Evolutionary conservation across 2,888 invertebrate genomes (phyloP).

Genomic region (Orthosia gracilis): DNA sequence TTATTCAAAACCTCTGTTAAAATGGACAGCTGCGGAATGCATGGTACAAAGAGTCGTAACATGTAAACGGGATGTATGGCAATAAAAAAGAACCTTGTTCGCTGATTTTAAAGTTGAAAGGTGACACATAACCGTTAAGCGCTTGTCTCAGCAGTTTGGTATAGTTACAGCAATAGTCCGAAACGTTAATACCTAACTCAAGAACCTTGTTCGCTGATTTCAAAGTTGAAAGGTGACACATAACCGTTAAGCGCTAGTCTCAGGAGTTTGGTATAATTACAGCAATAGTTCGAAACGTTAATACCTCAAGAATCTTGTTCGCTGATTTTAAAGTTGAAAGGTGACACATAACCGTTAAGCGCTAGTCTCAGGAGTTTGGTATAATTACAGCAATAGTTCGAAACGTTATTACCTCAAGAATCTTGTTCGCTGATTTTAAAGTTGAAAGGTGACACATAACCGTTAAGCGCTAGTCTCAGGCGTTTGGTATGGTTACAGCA

Average conservation of each 20-base stretch:
- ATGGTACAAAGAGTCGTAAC: not conserved
- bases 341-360: constrained; percentile 16
- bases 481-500: constrained; percentile 17
- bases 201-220: constrained; percentile 21
- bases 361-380: not conserved
- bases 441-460: constrained; percentile 27
- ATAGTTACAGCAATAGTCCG: constrained; percentile 17
- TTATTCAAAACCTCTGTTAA: too few species aligned
- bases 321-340: constrained; percentile 33
- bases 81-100: constrained; percentile 13
- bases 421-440: constrained; percentile 24
- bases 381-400: constrained; percentile 21
- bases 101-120: constrained; percentile 33
- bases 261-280: constrained; percentile 12
- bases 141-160: not conserved
- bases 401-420: too few species aligned
- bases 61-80: constrained; percentile 7
- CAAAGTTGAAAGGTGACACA: constrained; percentile 33
- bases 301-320: constrained; percentile 12
- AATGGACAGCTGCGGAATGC: too few species aligned
- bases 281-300: too few species aligned
- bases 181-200: too few species aligned
- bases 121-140: constrained; percentile 16
- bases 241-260: constrained; percentile 1
- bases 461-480: not conserved